Evolutionary conservation across 2,888 invertebrate species (phyloP).

Genomic region (Cheilosia variabilis): DNA sequence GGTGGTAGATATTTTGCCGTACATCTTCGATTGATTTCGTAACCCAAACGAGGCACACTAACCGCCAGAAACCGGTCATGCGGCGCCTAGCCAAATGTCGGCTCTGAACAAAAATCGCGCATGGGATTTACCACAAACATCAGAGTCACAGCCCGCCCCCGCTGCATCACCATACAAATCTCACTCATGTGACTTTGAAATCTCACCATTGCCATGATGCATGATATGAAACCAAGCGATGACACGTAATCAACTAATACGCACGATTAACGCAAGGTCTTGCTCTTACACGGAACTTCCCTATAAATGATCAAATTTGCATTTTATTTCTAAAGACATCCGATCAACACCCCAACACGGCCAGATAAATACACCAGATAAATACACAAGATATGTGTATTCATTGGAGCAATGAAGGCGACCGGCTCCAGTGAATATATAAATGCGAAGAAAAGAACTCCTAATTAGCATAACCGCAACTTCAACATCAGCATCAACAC

Average conservation of each 20-base stretch:
- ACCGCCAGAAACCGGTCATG: no score
- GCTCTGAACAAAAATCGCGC: no score
- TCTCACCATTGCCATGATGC: neutral
- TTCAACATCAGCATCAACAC: constrained; percentile 3
- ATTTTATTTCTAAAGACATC: constrained; percentile 12
- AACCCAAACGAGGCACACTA: no score
- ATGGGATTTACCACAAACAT: no score
- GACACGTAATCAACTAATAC: neutral
- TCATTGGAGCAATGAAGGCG: constrained; percentile 13
- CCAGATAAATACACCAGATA: neutral
- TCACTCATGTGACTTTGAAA: constrained; percentile 16
- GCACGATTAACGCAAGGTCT: neutral
- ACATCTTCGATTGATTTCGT: no score
- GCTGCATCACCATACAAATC: neutral
- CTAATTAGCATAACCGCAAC: constrained; percentile 43
- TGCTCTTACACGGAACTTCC: constrained; percentile 1
- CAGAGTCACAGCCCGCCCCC: no score
- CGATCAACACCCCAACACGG: neutral
- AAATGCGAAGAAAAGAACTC: constrained; percentile 7
- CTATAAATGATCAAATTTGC: constrained; percentile 15
- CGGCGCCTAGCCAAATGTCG: no score
- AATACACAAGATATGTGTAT: neutral
- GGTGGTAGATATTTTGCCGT: no score
- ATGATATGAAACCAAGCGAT: neutral
- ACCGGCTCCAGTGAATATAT: neutral